Evolutionary conservation across 2,113 vertebrate genomes (phyloP).

Genomic region (Cyanoramphus novaezelandiae): DNA sequence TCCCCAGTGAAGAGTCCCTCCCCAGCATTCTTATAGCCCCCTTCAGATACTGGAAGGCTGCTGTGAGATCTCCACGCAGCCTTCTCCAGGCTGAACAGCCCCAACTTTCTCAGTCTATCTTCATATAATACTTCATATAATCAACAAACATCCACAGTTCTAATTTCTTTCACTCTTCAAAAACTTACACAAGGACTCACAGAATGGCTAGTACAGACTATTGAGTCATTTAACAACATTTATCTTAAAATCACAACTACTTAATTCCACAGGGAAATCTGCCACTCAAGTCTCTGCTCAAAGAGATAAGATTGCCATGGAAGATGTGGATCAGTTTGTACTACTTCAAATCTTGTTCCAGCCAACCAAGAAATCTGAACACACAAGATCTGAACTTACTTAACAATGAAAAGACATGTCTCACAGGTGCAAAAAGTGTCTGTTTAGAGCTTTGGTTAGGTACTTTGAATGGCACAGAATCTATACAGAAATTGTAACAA

Average conservation of each 20-base stretch:
- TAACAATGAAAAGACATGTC: neutral
- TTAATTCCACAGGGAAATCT: neutral
- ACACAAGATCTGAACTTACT: neutral
- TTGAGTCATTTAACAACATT: neutral
- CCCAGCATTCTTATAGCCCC: no score
- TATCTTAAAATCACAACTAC: neutral
- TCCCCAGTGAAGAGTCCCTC: no score
- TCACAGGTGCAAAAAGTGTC: neutral
- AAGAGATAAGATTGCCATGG: neutral
- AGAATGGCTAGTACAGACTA: neutral
- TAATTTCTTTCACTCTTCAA: neutral
- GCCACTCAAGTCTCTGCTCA: neutral
- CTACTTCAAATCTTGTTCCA: neutral
- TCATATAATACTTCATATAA: no score
- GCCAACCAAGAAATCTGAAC: neutral
- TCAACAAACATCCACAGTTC: neutral
- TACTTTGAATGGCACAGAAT: neutral
- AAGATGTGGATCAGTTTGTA: neutral
- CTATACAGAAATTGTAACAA: neutral
- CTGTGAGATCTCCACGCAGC: no score
- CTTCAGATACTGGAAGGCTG: no score
- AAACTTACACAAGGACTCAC: neutral
- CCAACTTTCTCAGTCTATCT: no score
- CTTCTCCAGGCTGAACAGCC: no score
- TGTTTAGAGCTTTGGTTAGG: neutral